A percentile compares a stretch with the other conserved stretches of the same genome.
Conservation (phyloP, 2,113 vertebrate genomes). For the Nothocercus julius region DNA sequence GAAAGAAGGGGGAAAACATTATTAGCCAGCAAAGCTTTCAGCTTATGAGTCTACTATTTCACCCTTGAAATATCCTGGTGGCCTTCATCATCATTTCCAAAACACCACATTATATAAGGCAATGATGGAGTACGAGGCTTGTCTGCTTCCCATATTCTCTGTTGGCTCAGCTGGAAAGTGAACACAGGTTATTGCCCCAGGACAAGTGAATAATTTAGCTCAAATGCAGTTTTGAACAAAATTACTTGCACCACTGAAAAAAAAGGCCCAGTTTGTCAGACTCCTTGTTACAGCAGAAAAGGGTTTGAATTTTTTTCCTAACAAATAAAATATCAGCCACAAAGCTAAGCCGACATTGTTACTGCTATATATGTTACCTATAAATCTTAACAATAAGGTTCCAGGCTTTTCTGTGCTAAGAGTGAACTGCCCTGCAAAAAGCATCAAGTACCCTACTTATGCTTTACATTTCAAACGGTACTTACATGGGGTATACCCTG, state of each 20-base stretch:
- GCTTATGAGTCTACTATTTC: slow-evolving; percentile 57
- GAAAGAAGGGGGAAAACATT: slow-evolving; percentile 14
- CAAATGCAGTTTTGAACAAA: slow-evolving; percentile 40
- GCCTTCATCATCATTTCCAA: slow-evolving; percentile 57
- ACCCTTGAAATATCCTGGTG: slow-evolving; percentile 54
- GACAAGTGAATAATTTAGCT: slow-evolving; percentile 57
- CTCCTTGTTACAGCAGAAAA: not conserved
- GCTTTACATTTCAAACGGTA: not conserved
- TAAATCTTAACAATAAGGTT: not conserved
- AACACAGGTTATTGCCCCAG: slow-evolving; percentile 45
- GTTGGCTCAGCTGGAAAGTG: slow-evolving; percentile 49
- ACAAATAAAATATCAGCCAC: not conserved
- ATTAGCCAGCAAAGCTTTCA: slow-evolving; percentile 24
- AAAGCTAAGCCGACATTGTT: not conserved
- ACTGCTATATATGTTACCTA: not conserved
- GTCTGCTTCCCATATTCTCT: slow-evolving; percentile 52
- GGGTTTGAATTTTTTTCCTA: accelerated
- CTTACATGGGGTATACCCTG: not conserved
- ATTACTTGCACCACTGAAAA: slow-evolving; percentile 33
- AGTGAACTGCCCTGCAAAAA: not conserved
- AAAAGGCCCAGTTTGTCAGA: not conserved
- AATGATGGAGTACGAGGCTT: slow-evolving; percentile 41
- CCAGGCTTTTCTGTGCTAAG: not conserved
- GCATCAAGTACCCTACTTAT: not conserved
- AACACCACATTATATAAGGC: slow-evolving; percentile 47